Conservation (phyloP, 2,888 invertebrate genomes). For the Chorisops tibialis region DNA sequence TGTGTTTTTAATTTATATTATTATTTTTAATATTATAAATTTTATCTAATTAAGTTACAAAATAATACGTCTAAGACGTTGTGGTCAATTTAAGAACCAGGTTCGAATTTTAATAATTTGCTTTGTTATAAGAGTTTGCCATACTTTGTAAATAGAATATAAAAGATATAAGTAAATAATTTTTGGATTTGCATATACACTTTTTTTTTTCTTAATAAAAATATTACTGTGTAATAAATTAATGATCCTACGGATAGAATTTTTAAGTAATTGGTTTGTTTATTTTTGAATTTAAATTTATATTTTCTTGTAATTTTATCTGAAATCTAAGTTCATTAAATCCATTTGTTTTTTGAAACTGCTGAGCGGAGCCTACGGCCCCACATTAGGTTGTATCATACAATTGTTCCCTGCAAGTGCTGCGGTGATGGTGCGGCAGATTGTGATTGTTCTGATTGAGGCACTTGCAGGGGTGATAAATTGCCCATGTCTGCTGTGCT, state of each 20-base stretch:
- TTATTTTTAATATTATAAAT: conserved; percentile 33
- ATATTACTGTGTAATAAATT: not conserved
- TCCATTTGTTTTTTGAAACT: conserved; percentile 60
- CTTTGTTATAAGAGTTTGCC: not conserved
- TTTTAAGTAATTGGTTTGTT: not conserved
- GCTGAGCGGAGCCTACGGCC: conserved; percentile 81
- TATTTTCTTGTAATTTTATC: conserved; percentile 34
- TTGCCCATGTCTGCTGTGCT: conserved; percentile 50
- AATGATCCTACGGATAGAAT: too few species aligned
- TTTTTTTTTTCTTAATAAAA: not conserved
- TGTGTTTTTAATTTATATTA: conserved; percentile 29
- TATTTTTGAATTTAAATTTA: conserved; percentile 33
- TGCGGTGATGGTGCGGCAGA: conserved; percentile 57
- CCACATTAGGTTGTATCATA: conserved; percentile 95
- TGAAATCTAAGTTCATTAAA: conserved; percentile 39
- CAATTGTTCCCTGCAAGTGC: conserved; percentile 84
- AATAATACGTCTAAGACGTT: conserved; percentile 11
- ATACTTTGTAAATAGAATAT: conserved; percentile 2
- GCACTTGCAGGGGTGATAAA: conserved; percentile 61
- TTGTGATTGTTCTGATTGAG: conserved; percentile 44
- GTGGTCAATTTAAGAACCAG: conserved; percentile 8
- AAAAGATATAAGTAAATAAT: not conserved
- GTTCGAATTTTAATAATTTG: not conserved
- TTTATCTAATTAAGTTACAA: conserved; percentile 3
- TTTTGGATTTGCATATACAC: too few species aligned